These are phyloP conservation scores for Alauda arvensis DNA, from an alignment of 2,797 vertebrate genomes.

Conservation along the genomic window DNA sequence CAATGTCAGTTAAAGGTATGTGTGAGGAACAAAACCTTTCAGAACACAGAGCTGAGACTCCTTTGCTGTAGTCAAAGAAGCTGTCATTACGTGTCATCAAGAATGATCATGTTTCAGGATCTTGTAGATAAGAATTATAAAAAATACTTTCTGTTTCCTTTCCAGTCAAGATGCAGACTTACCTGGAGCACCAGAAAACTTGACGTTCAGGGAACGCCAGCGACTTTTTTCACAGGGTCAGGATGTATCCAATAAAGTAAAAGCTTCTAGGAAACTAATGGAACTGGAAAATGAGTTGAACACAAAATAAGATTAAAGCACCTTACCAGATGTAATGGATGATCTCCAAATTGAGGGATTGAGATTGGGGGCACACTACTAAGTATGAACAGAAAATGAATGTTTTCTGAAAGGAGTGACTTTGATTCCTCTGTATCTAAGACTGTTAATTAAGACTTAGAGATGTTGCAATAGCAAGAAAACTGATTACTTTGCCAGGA, in stretches of 20 bases:
- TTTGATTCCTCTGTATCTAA: slow-evolving; percentile 68
- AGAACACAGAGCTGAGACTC: neutral
- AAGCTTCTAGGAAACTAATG: slow-evolving; percentile 94
- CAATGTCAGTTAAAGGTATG: neutral
- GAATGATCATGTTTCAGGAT: neutral
- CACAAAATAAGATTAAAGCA: slow-evolving; percentile 82
- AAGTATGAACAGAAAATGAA: slow-evolving; percentile 35
- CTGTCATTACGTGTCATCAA: neutral
- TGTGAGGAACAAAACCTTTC: neutral
- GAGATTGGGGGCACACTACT: slow-evolving; percentile 24
- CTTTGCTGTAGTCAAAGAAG: neutral
- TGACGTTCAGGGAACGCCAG: slow-evolving; percentile 96
- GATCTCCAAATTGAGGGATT: slow-evolving; percentile 27
- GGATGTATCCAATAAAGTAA: slow-evolving; percentile 96
- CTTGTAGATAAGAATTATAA: neutral
- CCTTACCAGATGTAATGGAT: slow-evolving; percentile 42
- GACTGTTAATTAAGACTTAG: slow-evolving; percentile 76
- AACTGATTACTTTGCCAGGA: slow-evolving; percentile 63
- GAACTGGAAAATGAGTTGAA: slow-evolving; percentile 98
- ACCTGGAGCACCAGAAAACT: slow-evolving; percentile 86
- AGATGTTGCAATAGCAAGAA: slow-evolving; percentile 72
- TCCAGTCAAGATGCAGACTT: slow-evolving; percentile 86
- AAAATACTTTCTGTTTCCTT: neutral
- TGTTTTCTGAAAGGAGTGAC: slow-evolving; percentile 63
- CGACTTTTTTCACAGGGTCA: slow-evolving; percentile 98